phyloP scores from a whole-genome alignment of 2,888 invertebrate species.

The Prostheceraeus crozeri region DNA sequence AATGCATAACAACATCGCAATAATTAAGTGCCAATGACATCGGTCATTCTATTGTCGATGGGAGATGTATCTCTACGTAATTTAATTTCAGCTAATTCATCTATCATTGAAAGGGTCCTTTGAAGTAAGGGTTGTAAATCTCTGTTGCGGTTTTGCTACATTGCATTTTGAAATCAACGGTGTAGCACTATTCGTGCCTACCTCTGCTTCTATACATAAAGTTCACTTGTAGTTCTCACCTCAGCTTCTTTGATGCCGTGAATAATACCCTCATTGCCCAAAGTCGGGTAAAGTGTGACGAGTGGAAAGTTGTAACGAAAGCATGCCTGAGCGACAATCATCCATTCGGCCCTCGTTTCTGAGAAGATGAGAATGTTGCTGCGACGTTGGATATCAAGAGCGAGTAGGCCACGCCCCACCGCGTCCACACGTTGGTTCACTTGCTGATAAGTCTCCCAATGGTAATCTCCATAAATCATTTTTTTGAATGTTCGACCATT shows the following conservation, averaged over 20 bases:
- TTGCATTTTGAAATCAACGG: too few species aligned
- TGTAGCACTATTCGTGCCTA: too few species aligned
- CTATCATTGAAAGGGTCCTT: too few species aligned
- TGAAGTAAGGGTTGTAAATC: too few species aligned
- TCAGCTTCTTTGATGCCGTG: constrained; percentile 96
- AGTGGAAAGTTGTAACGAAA: constrained; percentile 89
- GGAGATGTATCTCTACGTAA: too few species aligned
- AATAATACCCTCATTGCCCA: constrained; percentile 89
- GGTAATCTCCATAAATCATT: constrained; percentile 79
- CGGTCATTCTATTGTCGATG: too few species aligned
- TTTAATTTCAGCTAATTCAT: too few species aligned
- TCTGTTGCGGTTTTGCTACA: too few species aligned
- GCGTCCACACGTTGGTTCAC: constrained; percentile 68
- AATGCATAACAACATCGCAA: too few species aligned
- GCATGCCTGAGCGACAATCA: constrained; percentile 87
- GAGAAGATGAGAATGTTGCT: constrained; percentile 91
- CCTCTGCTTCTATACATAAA: too few species aligned
- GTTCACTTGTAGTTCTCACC: too few species aligned
- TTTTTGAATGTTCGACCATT: constrained; percentile 35
- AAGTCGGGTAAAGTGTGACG: constrained; percentile 90
- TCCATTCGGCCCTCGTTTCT: constrained; percentile 95
- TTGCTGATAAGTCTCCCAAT: constrained; percentile 75
- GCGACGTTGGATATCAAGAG: constrained; percentile 65
- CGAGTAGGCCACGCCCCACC: constrained; percentile 76
- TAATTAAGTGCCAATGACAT: too few species aligned